phyloP scores from a whole-genome alignment of 2,888 invertebrate genomes.

The Diaprepes abbreviatus region DNA sequence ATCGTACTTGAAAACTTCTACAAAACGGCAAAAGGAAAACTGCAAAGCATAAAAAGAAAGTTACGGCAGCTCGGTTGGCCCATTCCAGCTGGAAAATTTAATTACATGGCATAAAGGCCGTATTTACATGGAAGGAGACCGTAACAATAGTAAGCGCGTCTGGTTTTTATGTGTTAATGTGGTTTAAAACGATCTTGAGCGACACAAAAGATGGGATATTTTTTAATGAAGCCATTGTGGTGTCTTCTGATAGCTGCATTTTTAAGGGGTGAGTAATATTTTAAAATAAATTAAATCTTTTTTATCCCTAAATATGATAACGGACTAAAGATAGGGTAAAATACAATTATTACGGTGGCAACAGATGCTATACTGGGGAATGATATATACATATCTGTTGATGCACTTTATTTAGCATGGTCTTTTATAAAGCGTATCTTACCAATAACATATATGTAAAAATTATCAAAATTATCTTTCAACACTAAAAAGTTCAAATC shows the following conservation, averaged over 20 bases:
- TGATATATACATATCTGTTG: no score
- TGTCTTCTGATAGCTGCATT: constrained; percentile 52
- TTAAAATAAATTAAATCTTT: no score
- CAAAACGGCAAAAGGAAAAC: constrained; percentile 38
- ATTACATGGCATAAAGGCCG: constrained; percentile 44
- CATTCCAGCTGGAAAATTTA: constrained; percentile 48
- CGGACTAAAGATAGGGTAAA: no score
- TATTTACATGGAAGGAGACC: constrained; percentile 45
- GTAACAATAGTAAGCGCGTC: constrained; percentile 41
- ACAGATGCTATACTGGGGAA: no score
- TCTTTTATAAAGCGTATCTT: no score
- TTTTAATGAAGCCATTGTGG: constrained; percentile 53
- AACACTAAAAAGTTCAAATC: no score
- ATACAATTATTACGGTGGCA: no score
- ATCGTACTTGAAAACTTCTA: constrained; percentile 22
- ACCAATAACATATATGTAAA: no score
- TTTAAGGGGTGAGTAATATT: constrained; percentile 52
- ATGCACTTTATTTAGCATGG: no score
- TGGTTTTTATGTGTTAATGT: constrained; percentile 47
- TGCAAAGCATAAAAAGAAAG: constrained; percentile 40
- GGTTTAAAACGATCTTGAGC: constrained; percentile 38
- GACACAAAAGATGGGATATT: constrained; percentile 52
- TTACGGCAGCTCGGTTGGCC: constrained; percentile 28
- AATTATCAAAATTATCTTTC: no score
- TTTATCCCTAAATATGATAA: no score